Evolutionary conservation across 2,888 invertebrate species (phyloP), one percentile per base, ranked within the genome.

Genomic region (Empis stercorea): DNA sequence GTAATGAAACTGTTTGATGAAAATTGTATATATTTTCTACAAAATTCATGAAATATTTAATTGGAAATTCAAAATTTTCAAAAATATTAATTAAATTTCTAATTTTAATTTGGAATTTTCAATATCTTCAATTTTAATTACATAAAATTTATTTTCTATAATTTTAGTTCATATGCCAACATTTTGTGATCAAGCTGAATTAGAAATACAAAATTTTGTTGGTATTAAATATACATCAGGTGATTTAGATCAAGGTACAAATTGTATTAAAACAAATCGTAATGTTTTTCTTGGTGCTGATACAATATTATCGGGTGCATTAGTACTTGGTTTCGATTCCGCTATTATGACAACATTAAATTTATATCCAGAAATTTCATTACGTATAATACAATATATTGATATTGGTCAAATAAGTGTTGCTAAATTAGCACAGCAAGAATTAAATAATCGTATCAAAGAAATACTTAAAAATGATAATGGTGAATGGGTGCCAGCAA

Each of bases 151-250:
- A 30, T 40, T 10, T 17, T 37, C 38, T 11, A 10, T 37, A 10
- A 13, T 14, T 32, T 41, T 61, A 87, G 86, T 87, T 43, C 74
- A 80, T 56, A 86, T 86, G 84, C 79, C 78, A 38, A 67, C 75
- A 23, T 83, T 85, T 57, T 73, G 85, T 36, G 68, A 72, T 13
- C 72, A 76, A 17, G 80, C 83, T 1, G 74, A 74, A 0, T 69
- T 70, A 5, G 63, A 72, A 48, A 78, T 91, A 42, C 79, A 86
- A 0, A 85, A 80, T 45, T 83, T 91, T 59, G 76, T 75, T 49
- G 91, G 91, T 4, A 73, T 88, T n/a, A 91, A 91, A 64, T 88
- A 82, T 61, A 88, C 89, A 0, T 81, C 82, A 10, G 76, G 75
- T 36, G 78, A 82, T 59, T 70, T 88, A 42, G 76, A 78, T 45